phyloP scores from a whole-genome alignment of 1,140 invertebrate species.

The Drosophila bocqueti region DNA sequence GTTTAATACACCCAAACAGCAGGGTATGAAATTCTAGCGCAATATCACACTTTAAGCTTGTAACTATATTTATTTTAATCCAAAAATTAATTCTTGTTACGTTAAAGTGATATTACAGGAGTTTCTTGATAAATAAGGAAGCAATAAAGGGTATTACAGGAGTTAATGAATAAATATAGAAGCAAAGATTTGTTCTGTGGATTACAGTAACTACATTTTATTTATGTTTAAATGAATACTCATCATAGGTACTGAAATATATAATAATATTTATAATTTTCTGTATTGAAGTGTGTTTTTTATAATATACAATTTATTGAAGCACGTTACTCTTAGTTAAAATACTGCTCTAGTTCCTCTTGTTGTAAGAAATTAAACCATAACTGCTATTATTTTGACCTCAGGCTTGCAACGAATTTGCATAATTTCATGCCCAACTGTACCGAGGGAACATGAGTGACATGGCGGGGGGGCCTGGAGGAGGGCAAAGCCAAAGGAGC shows the following conservation, averaged over 20 bases:
- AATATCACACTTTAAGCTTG: background rate
- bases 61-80: background rate
- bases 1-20: slow-evolving; percentile 17
- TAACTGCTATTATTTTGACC: slow-evolving; percentile 7
- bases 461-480: background rate
- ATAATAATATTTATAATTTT: no score
- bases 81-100: background rate
- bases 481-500: slow-evolving; percentile 29
- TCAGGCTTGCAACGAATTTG: slow-evolving; percentile 28
- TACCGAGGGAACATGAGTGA: slow-evolving; percentile 7
- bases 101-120: no score
- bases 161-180: no score
- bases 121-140: no score
- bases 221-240: no score
- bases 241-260: no score
- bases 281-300: no score
- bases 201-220: no score
- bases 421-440: slow-evolving; percentile 54
- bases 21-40: background rate
- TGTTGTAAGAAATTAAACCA: background rate
- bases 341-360: background rate
- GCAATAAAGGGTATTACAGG: no score
- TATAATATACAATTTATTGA: no score
- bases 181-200: no score
- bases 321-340: background rate